Percentiles rank a stretch among this genome's conserved stretches.
These are phyloP conservation scores for Sebastes baramenuke DNA, from an alignment of 2,797 vertebrate species.

Conservation along the genomic window DNA sequence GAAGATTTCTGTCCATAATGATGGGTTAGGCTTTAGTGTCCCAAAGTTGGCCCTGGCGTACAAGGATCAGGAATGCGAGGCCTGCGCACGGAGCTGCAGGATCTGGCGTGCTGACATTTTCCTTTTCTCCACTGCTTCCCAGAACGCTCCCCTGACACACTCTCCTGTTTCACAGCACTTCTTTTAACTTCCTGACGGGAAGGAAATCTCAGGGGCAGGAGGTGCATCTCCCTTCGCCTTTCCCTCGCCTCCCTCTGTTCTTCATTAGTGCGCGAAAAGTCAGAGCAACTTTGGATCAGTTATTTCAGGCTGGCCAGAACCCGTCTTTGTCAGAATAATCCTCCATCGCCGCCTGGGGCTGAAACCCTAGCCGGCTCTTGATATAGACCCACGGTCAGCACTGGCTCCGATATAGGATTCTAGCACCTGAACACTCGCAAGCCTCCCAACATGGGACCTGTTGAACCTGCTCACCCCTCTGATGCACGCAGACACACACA, in stretches of 20 bases:
- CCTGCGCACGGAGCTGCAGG: conserved; percentile 29
- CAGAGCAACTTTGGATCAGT: conserved; percentile 70
- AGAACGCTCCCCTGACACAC: conserved; percentile 55
- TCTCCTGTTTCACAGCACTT: conserved; percentile 64
- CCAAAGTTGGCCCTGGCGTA: conserved; percentile 31
- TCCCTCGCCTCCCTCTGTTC: conserved; percentile 54
- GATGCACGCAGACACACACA: conserved; percentile 50
- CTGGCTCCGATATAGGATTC: conserved; percentile 78
- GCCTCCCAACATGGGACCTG: conserved; percentile 75
- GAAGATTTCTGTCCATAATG: background rate
- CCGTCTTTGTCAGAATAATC: conserved; percentile 80
- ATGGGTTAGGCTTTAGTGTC: conserved; percentile 13
- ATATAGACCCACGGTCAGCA: conserved; percentile 81
- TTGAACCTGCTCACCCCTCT: conserved; percentile 81
- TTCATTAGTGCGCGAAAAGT: conserved; percentile 69
- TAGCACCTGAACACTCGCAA: conserved; percentile 77
- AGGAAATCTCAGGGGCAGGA: conserved; percentile 54
- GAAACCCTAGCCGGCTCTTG: conserved; percentile 75
- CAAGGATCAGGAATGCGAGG: conserved; percentile 45
- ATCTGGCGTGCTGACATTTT: conserved; percentile 62
- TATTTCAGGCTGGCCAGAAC: conserved; percentile 81
- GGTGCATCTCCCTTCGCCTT: conserved; percentile 47
- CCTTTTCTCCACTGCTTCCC: conserved; percentile 57
- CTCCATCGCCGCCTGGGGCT: conserved; percentile 61
- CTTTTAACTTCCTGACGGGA: conserved; percentile 66